These are phyloP conservation scores for Pundamilia nyererei DNA, from an alignment of 2,113 vertebrate species.

Conservation along the genomic window DNA sequence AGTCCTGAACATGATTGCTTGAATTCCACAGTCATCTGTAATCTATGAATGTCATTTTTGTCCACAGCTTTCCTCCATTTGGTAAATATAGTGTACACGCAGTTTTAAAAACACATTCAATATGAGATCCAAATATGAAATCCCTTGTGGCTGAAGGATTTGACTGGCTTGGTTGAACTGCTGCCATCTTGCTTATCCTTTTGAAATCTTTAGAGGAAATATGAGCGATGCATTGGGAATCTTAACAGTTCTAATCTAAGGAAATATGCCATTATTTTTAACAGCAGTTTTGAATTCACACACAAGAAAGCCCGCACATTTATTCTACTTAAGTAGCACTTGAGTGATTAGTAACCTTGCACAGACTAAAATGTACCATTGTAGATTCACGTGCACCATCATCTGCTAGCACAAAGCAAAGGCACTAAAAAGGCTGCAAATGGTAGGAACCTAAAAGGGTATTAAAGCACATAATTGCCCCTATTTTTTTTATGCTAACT, in stretches of 20 bases:
- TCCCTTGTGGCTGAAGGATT: not conserved
- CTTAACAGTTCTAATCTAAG: not conserved
- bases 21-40: constrained; percentile 37
- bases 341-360: not conserved
- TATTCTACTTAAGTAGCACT: not conserved
- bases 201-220: constrained; percentile 34
- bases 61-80: constrained; percentile 35
- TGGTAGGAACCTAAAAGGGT: not conserved
- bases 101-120: not conserved
- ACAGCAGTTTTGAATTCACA: not conserved
- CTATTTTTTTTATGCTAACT: not conserved
- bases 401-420: not conserved
- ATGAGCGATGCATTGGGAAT: not conserved
- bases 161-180: constrained; percentile 2
- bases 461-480: not conserved
- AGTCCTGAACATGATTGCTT: not conserved
- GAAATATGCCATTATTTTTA: not conserved
- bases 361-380: not conserved
- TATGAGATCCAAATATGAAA: constrained; percentile 16
- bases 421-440: not conserved
- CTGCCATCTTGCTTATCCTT: constrained; percentile 29
- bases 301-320: not conserved
- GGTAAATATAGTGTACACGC: constrained; percentile 2
- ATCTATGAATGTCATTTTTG: constrained; percentile 17
- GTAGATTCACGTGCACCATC: not conserved